Conservation (phyloP, 1,140 invertebrate species). For the Drosophila elegans region DNA sequence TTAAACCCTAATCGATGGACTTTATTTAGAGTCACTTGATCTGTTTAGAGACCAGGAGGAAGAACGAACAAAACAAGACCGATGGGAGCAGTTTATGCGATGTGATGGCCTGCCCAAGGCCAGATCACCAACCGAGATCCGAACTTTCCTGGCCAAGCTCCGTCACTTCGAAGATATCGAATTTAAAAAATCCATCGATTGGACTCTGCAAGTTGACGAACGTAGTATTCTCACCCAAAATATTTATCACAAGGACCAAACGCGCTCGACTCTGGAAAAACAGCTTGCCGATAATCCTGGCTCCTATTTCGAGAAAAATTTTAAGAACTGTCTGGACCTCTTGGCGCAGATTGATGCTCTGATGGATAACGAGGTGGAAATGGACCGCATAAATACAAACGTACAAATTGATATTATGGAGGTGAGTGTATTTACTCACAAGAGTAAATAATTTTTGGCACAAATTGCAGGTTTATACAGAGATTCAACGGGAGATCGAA, state of each 20-base stretch:
- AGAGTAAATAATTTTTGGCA: background rate
- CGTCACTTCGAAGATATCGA: slow-evolving; percentile 43
- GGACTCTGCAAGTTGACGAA: slow-evolving; percentile 64
- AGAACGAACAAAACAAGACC: slow-evolving; percentile 9
- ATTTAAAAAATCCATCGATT: slow-evolving; percentile 38
- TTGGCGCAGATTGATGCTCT: slow-evolving; percentile 41
- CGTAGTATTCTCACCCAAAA: slow-evolving; percentile 58
- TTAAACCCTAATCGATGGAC: no score
- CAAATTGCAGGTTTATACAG: slow-evolving; percentile 32
- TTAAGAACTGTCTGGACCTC: slow-evolving; percentile 30
- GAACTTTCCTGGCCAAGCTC: slow-evolving; percentile 50
- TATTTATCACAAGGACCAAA: slow-evolving; percentile 32
- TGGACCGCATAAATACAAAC: slow-evolving; percentile 6
- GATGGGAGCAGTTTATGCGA: slow-evolving; percentile 54
- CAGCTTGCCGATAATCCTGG: slow-evolving; percentile 31
- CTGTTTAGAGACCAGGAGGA: slow-evolving; percentile 18
- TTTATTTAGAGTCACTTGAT: slow-evolving; percentile 4
- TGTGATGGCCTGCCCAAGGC: slow-evolving; percentile 66
- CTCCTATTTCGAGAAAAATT: slow-evolving; percentile 24
- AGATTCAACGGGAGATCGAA: slow-evolving; percentile 48
- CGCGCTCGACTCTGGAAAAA: slow-evolving; percentile 9
- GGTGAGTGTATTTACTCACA: slow-evolving; percentile 10
- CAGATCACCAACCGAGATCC: slow-evolving; percentile 51
- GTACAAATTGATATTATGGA: slow-evolving; percentile 40
- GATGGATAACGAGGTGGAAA: slow-evolving; percentile 48